A percentile compares a stretch with the other conserved stretches of the same genome.
Evolutionary conservation across 1,140 invertebrate genomes (phyloP).

Genomic region (Megalonaias nervosa): DNA sequence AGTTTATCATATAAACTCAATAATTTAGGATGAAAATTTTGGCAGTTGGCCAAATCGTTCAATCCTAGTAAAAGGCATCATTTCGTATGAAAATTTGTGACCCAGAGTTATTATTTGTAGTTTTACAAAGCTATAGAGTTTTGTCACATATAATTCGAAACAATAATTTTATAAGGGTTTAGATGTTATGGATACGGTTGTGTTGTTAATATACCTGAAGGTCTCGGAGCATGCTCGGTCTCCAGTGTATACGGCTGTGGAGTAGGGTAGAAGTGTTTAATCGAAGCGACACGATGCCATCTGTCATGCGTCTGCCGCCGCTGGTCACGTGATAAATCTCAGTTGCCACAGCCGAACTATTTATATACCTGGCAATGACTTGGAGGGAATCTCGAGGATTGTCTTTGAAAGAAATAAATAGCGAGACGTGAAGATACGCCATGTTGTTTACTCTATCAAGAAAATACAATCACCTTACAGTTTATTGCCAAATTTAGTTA

Average conservation of each 20-base stretch:
- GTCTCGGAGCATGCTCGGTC: constrained; percentile 80
- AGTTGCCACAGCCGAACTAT: constrained; percentile 43
- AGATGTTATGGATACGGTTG: no score
- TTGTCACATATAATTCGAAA: not conserved
- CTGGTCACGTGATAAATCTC: constrained; percentile 50
- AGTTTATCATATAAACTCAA: no score
- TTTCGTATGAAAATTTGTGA: no score
- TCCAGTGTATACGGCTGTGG: constrained; percentile 84
- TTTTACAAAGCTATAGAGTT: no score
- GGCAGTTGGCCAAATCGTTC: no score
- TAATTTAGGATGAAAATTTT: no score
- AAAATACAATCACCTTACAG: not conserved
- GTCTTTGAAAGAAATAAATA: constrained; percentile 9
- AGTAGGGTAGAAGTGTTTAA: constrained; percentile 88
- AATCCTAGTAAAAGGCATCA: no score
- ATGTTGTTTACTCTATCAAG: not conserved
- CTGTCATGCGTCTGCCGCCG: constrained; percentile 44
- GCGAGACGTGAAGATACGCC: not conserved
- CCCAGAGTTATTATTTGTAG: no score
- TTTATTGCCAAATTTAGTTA: not conserved
- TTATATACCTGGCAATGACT: constrained; percentile 44
- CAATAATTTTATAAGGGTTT: not conserved
- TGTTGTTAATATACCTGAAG: constrained; percentile 70
- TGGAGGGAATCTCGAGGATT: constrained; percentile 41
- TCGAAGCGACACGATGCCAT: constrained; percentile 77